Conservation (phyloP, 2,113 vertebrate genomes). For the Mormyrus iriodes region DNA sequence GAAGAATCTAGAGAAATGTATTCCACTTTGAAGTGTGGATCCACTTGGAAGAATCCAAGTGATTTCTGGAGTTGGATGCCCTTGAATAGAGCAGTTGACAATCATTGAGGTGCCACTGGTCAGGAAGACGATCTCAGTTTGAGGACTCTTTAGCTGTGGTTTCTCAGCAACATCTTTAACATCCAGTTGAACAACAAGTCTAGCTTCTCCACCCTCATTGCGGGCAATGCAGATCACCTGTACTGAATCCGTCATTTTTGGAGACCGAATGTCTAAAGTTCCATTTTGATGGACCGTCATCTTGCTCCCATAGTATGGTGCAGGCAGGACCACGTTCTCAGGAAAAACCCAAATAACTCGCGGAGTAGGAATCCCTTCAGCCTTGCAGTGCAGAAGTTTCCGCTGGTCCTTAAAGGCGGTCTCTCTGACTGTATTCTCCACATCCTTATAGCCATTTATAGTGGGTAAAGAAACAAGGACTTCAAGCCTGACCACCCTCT, state of each 20-base stretch:
- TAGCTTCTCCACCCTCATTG: conserved; percentile 80
- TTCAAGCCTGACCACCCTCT: conserved; percentile 57
- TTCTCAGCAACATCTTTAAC: conserved; percentile 54
- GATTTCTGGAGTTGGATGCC: conserved; percentile 49
- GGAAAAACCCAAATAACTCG: conserved; percentile 77
- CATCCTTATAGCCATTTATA: conserved; percentile 63
- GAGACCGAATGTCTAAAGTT: conserved; percentile 69
- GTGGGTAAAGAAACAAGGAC: conserved; percentile 66
- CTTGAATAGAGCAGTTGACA: conserved; percentile 74
- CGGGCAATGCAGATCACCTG: conserved; percentile 72
- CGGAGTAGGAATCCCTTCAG: conserved; percentile 69
- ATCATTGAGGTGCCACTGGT: conserved; percentile 67
- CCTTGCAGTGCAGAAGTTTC: conserved; percentile 68
- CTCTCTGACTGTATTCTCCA: conserved; percentile 52
- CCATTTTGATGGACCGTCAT: conserved; percentile 79
- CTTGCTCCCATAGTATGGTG: conserved; percentile 74
- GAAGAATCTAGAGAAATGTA: conserved; percentile 59
- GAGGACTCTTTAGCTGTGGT: conserved; percentile 54
- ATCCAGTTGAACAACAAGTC: conserved; percentile 65
- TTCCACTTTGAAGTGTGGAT: conserved; percentile 61
- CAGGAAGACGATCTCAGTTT: conserved; percentile 60
- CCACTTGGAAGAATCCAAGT: conserved; percentile 79
- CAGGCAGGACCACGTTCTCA: conserved; percentile 74
- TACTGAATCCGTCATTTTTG: conserved; percentile 62
- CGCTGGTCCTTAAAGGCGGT: conserved; percentile 56